Percentiles rank a stretch among this genome's conserved stretches.
phyloP scores from a whole-genome alignment of 2,888 invertebrate genomes.

The Pseudolycoriella hygida region DNA sequence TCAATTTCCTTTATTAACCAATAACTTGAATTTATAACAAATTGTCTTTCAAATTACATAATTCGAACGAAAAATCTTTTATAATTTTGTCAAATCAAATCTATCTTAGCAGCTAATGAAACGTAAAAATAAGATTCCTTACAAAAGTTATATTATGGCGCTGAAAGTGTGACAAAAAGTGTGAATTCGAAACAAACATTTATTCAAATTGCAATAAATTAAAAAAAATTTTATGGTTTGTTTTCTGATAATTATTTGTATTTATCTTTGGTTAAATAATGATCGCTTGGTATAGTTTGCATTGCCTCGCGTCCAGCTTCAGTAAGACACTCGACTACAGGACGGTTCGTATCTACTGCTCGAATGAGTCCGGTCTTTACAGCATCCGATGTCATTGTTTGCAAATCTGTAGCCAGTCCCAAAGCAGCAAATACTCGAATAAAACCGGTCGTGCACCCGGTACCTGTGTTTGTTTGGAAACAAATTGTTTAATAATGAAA shows the following conservation, averaged over 20 bases:
- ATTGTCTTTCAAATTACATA: too few species aligned
- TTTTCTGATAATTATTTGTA: conserved; percentile 17
- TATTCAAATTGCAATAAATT: background rate
- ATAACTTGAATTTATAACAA: too few species aligned
- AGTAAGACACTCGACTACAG: conserved; percentile 37
- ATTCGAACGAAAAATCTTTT: too few species aligned
- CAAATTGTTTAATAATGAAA: too few species aligned
- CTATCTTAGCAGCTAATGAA: too few species aligned
- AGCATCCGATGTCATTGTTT: conserved; percentile 41
- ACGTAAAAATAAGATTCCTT: too few species aligned
- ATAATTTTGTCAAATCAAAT: too few species aligned
- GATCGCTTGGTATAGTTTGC: conserved; percentile 30
- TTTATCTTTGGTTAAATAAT: conserved; percentile 31
- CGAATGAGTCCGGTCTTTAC: conserved; percentile 44
- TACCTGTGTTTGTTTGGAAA: conserved; percentile 23
- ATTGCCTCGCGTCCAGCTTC: conserved; percentile 28
- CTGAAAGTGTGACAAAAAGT: too few species aligned
- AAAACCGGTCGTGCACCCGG: conserved; percentile 45
- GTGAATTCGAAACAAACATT: too few species aligned
- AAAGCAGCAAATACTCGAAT: conserved; percentile 53
- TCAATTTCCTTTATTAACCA: too few species aligned
- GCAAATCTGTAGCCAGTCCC: conserved; percentile 43
- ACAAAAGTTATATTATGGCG: too few species aligned
- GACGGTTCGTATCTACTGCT: conserved; percentile 35
- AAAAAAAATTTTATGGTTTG: background rate